Base-by-base conservation (phyloP, 30 jellyfish, hydroid and myxozoan genomes). In the Cassiopea andromeda region DNA sequence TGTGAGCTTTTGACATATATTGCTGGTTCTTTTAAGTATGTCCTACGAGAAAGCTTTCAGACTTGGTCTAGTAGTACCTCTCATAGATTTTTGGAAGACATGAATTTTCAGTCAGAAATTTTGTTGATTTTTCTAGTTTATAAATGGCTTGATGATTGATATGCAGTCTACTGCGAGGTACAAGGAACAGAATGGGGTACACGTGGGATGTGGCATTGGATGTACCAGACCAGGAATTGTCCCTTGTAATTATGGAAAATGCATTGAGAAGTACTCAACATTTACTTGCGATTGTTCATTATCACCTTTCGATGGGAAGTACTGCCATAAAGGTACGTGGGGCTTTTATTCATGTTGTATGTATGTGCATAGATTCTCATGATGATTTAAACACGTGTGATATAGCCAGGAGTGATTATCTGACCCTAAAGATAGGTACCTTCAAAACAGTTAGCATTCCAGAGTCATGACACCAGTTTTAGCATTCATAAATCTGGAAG, bases 171-270 rank as follows among this genome's bases (percentile, higher is more conserved):
- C 77, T 10, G 96, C 92, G 16, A 81, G 12, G 58, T 61, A 60
- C 48, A 46, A 71, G 75, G 94, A 91, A 43, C 44, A 16, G 47
- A 19, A 83, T 54, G 97, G 97, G 1, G 94, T 91, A 49, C 68
- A 83, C 54, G 87, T 82, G 2, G 97, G 97, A n/a, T 91, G 97
- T 84, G 94, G 94, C 13, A 81, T 87, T 59, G 97, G 93, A 2
- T 91, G 97, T 66, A 70, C 54, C 50, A 59, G 92, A 15, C 96
- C 91, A 0, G 66, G 88, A 1, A 45, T 59, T 19, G 44, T 77
- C 10, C 90, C 97, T 1, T 91, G 97, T 81, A 91, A 91, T 48
- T 59, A 77, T 69, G 97, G 97, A 13, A 70, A 83, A 83, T 91
- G 97, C 72, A 78, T 91, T 44, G 97, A 91, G 61, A 45, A 83